Evolutionary conservation across 1,140 invertebrate genomes (phyloP), one percentile per base, ranked within the genome.

Genomic region (Trigoniulus corallinus): DNA sequence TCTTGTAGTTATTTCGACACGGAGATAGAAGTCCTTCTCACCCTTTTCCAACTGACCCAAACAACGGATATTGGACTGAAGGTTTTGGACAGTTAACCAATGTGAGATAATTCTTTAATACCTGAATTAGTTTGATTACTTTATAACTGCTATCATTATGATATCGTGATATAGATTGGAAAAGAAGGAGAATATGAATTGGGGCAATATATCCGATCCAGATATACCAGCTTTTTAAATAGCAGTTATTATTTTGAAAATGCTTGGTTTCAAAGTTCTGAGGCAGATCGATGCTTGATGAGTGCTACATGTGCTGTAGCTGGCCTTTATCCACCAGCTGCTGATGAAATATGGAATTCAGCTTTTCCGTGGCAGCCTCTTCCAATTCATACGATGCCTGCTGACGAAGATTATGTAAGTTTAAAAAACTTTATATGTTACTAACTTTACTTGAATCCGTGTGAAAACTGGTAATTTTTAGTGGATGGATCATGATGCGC

Each of bases 281-380:
- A 41, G 15, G 21, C n/a, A 7, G 48, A 50, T 41, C 34, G 48
- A 43, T 88, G 86, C 59, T 67, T 89, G 53, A 88, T 88, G 80
- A 93, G 86, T 63, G 85, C 83, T 0, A 76, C 81, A 60, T 72
- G 77, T 29, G 72, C 91, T 48, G 68, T 92, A 23, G 84, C 88
- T 4, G 86, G 84, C 21, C 67, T 94, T 29, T 93, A 79, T 67
- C 82, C 81, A 22, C 86, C 88, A 0, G 63, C 64, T 23, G 66
- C 73, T 3, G 66, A 74, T 23, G 78, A 85, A 59, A 68, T 76
- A 52, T 88, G 88, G 75, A 74, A 85, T 58, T 62, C 71, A 0
- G 67, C 77, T 42, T 67, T 94, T 41, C 59, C 66, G 0, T 95
- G 89, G 89, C 83, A 86, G 58, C 89, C 89, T 0, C 79, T 94